Evolutionary conservation across 2,888 invertebrate genomes (phyloP), one percentile per base, ranked within the genome.

Genomic region (Tetrapedia diversipes): DNA sequence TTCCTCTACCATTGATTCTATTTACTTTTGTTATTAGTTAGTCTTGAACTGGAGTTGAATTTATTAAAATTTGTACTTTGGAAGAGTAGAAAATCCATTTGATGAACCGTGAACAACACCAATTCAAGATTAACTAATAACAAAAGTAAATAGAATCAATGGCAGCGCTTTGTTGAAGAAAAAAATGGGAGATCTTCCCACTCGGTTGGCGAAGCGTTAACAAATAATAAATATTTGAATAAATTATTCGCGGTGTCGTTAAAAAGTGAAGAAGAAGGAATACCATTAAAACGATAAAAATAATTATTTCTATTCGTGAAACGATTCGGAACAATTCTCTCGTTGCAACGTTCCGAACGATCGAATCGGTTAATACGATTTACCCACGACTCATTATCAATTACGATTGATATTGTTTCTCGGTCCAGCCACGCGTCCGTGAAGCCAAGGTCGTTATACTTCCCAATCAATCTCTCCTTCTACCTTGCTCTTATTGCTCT

Each of bases 361-460:
- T 86, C 88, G 83, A 78, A 79, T 87, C 87, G 84, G 86, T 88
- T 88, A 87, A 87, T 86, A 87, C 86, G 73, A 81, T 85, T 85
- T 86, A 85, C 86, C 85, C 86, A 84, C 86, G 82, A 85, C 83
- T 88, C 82, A 80, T 87, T 86, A 88, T 83, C 81, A 79, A 85
- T 87, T 86, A 87, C 80, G 76, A 84, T 81, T 85, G 85, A 90
- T 91, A 91, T 92, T 91, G 91, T 91, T 92, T 91, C 91, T 91
- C 91, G 90, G 91, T 92, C 91, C 91, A 92, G 91, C 91, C 91
- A 91, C 91, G 86, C 91, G 89, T 90, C 89, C 88, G 81, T 77
- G 70, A 79, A 86, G 87, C 86, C 89, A 83, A 86, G 86, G 66
- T 45, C 73, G 67, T 64, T 53, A 53, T 19, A 67, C 51, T 70